Conservation (phyloP, 2,113 vertebrate genomes). For the Hemichromis elongatus region DNA sequence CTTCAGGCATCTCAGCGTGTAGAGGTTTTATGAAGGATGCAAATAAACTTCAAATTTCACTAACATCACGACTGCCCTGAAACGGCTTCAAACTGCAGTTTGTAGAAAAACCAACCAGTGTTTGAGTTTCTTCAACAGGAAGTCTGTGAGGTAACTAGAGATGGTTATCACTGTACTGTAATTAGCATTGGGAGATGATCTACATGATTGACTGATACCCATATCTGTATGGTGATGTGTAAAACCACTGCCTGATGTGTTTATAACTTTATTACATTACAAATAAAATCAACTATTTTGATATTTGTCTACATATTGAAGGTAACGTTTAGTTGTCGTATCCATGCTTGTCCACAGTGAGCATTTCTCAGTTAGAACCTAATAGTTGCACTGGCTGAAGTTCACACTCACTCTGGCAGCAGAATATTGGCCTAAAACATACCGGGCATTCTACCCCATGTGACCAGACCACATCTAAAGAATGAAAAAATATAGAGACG, state of each 20-base stretch:
- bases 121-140: neutral
- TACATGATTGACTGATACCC: constrained; percentile 23
- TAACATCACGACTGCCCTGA: neutral
- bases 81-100: constrained; percentile 19
- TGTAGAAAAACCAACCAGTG: constrained; percentile 61
- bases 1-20: neutral
- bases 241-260: constrained; percentile 78
- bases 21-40: neutral
- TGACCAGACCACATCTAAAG: neutral
- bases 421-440: neutral
- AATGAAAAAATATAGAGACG: neutral
- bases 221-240: constrained; percentile 66
- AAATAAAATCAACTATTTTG: constrained; percentile 80
- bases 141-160: neutral
- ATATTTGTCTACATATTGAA: constrained; percentile 51
- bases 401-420: neutral
- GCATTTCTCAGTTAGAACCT: neutral
- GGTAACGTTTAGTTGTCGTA: neutral
- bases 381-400: neutral
- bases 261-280: constrained; percentile 77
- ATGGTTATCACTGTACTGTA: constrained; percentile 59
- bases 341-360: neutral
- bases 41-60: neutral
- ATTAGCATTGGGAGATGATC: constrained; percentile 39
- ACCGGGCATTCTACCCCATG: accelerated